Conservation (phyloP, 2,888 invertebrate species). For the Polietes domitor region DNA sequence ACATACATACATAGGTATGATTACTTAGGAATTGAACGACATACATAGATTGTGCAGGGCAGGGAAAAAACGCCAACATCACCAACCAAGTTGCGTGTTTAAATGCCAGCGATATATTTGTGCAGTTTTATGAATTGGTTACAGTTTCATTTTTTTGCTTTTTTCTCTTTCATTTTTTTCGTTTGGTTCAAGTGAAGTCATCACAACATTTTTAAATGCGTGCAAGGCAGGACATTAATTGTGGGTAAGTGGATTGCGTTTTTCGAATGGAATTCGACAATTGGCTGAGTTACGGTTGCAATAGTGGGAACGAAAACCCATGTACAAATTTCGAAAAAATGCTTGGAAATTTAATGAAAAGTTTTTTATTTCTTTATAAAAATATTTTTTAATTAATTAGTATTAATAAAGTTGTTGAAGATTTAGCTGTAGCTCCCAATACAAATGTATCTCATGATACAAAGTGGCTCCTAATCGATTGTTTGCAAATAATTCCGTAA, state of each 20-base stretch:
- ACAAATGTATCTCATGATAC: too few species aligned
- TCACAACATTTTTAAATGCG: constrained; percentile 50
- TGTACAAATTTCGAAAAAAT: too few species aligned
- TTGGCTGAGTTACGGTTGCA: not conserved
- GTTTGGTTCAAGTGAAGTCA: constrained; percentile 53
- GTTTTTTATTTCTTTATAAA: too few species aligned
- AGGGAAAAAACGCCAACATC: constrained; percentile 29
- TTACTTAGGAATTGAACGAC: constrained; percentile 24
- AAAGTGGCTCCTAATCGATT: too few species aligned
- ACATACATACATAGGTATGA: too few species aligned
- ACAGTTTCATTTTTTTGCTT: constrained; percentile 3
- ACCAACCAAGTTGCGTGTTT: constrained; percentile 66
- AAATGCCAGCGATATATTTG: constrained; percentile 53
- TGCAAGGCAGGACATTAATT: not conserved
- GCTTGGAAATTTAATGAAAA: too few species aligned
- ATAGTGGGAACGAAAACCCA: not conserved
- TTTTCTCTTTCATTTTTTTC: not conserved
- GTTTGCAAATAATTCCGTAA: too few species aligned
- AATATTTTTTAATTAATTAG: too few species aligned
- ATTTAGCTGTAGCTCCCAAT: too few species aligned
- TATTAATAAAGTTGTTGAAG: too few species aligned
- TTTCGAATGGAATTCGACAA: not conserved
- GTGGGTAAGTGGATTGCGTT: constrained; percentile 12
- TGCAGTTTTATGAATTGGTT: constrained; percentile 17
- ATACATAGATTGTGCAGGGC: not conserved